Evolutionary conservation across 2,797 vertebrate species (phyloP).

Genomic region (Nasua narica): DNA sequence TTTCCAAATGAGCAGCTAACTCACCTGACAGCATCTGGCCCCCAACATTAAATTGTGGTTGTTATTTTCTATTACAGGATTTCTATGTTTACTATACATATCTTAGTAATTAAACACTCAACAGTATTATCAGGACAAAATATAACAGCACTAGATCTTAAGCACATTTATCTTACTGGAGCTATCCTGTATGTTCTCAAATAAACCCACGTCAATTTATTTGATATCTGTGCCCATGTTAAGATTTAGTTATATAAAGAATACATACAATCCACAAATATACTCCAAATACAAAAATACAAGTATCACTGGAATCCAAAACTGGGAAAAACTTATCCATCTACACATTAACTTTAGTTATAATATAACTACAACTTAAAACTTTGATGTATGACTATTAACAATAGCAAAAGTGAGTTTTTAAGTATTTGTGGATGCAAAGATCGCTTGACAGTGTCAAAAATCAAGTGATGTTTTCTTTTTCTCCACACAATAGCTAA

Average conservation of each 20-base stretch:
- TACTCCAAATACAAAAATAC: slow-evolving; percentile 44
- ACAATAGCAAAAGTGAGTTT: neutral
- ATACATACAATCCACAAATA: slow-evolving; percentile 50
- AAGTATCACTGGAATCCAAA: neutral
- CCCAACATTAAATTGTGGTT: slow-evolving; percentile 36
- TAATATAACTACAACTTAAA: slow-evolving; percentile 40
- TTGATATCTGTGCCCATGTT: neutral
- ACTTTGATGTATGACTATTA: neutral
- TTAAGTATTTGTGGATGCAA: slow-evolving; percentile 32
- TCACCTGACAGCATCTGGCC: neutral
- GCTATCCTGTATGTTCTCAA: slow-evolving; percentile 2
- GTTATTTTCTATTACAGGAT: slow-evolving; percentile 29
- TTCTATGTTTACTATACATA: neutral
- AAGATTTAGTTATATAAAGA: slow-evolving; percentile 8
- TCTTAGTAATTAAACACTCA: slow-evolving; percentile 40
- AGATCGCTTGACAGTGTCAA: slow-evolving; percentile 64
- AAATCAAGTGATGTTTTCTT: slow-evolving; percentile 23
- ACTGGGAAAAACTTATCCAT: neutral
- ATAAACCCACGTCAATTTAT: slow-evolving; percentile 6
- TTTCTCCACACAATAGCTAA: slow-evolving; percentile 8
- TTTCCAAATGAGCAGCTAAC: slow-evolving; percentile 25
- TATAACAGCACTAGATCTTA: neutral
- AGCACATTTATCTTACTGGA: neutral
- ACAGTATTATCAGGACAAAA: slow-evolving; percentile 36
- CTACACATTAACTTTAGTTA: neutral